Base-by-base conservation (phyloP, 2,888 invertebrate species). In the Aphodius granarius region DNA sequence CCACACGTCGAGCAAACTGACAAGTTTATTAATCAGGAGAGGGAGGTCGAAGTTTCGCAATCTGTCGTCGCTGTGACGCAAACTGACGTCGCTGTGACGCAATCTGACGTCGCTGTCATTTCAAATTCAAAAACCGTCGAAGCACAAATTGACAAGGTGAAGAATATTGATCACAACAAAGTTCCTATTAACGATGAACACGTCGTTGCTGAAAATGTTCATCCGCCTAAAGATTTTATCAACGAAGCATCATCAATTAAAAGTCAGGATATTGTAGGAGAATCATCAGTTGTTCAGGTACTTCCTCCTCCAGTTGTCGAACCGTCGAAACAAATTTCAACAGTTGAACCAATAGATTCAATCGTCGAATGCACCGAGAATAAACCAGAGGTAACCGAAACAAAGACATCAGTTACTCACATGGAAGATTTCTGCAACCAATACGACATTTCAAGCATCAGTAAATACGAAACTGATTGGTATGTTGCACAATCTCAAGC, bases 381-480 rank as follows among this genome's bases (percentile, higher is more conserved):
- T 3, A 43, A 43, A 43, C 13, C 43, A 43, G 43, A 43, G 13
- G 43, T 43, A 43, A 13, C 13, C 43, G 43, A 43, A 1, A 43
- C 4, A 43, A 43, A 9, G 9, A 43, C 43, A 43, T 43, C 43
- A 43, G 13, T 43, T 71, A 17, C 17, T 63, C 15, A 62, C 13
- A 19, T 18, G 15, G 63, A 6, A 0, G 43, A 21, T 66, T 43
- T 1, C 43, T 43, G 9, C 13, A 64, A n/a, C n/a, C n/a, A 43
- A 43, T 43, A 43, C 13, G 43, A 43, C 43, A 43, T 43, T 9
- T 13, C 13, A 6, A 43, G 13, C 13, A 43, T 43, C 13, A 43
- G 6, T 43, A 43, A 43, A 43, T 43, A 81, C 2, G 83, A 83
- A 78, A 74, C 77, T 20, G 78, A 78, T 23, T 82, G 76, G 77